Evolutionary conservation across 2,797 vertebrate species (phyloP).

Genomic region (Labroides dimidiatus): DNA sequence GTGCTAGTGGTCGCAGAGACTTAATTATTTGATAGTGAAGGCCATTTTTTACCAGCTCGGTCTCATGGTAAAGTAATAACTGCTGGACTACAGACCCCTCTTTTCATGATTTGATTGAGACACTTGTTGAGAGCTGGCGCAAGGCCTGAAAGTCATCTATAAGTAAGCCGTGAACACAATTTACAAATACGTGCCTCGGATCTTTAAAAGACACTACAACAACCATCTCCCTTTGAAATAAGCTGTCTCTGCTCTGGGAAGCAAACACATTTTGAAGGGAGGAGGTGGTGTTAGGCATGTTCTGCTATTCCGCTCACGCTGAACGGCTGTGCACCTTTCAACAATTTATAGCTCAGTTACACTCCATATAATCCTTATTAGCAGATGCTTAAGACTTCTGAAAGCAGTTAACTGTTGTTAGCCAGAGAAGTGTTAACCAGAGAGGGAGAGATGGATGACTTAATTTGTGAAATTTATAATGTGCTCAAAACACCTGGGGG

Average conservation of each 20-base stretch:
- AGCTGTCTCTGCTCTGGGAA: conserved; percentile 11
- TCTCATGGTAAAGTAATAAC: conserved; percentile 67
- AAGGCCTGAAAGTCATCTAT: conserved; percentile 33
- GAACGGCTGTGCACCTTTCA: conserved; percentile 45
- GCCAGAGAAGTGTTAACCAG: conserved; percentile 71
- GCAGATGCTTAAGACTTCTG: conserved; percentile 77
- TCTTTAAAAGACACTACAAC: conserved; percentile 26
- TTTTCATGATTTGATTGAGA: conserved; percentile 61
- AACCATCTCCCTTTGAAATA: conserved; percentile 12
- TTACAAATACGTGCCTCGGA: conserved; percentile 40
- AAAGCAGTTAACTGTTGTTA: conserved; percentile 74
- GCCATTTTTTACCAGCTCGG: conserved; percentile 61
- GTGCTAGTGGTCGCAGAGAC: conserved; percentile 55
- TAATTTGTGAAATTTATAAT: conserved; percentile 70
- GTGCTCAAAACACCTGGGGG: conserved; percentile 54
- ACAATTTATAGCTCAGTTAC: conserved; percentile 77
- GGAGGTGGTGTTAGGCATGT: conserved; percentile 45
- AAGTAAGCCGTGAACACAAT: conserved; percentile 27
- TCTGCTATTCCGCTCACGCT: conserved; percentile 66
- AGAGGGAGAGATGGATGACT: conserved; percentile 72
- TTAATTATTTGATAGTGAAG: conserved; percentile 70
- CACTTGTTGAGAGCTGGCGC: conserved; percentile 55
- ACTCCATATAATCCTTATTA: conserved; percentile 81
- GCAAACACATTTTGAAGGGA: conserved; percentile 30
- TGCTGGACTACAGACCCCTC: conserved; percentile 42